phyloP scores from a whole-genome alignment of 53 echinoderm and acorn worm species.

The Hippasteria phrygiana region DNA sequence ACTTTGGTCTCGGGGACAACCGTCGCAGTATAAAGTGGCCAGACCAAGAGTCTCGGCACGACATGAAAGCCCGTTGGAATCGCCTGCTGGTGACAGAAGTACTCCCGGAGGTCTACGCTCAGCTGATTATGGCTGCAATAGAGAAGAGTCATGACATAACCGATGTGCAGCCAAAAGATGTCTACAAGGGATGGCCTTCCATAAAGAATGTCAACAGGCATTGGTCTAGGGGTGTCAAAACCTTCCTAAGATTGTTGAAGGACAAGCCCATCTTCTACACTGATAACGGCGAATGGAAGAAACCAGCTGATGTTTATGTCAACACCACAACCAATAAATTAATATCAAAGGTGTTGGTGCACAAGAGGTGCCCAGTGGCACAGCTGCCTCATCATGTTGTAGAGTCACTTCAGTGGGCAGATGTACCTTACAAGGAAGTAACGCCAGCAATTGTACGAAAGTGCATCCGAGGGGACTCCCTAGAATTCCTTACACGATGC shows the following conservation, averaged over 20 bases:
- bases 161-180: conserved; percentile 14
- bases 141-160: background rate
- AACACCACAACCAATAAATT: background rate
- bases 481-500: background rate
- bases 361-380: conserved; percentile 30
- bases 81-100: conserved; percentile 70
- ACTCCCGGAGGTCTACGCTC: conserved; percentile 75
- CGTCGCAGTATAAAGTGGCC: conserved; percentile 92
- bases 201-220: background rate
- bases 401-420: conserved; percentile 27
- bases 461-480: conserved; percentile 33
- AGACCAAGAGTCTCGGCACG: conserved; percentile 74
- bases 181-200: conserved; percentile 77
- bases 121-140: conserved; percentile 57
- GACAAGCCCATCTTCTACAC: conserved; percentile 64
- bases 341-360: conserved; percentile 26
- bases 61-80: conserved; percentile 87
- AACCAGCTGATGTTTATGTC: conserved; percentile 37
- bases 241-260: conserved; percentile 39
- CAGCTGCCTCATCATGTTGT: conserved; percentile 42
- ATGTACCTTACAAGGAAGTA: background rate
- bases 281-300: conserved; percentile 63
- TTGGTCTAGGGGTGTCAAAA: conserved; percentile 67
- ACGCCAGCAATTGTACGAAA: conserved; percentile 53
- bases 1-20: conserved; percentile 90